A percentile compares a stretch with the other conserved stretches of the same genome.
These are phyloP conservation scores for Cottoperca gobio DNA, from an alignment of 2,797 vertebrate genomes.

Conservation along the genomic window DNA sequence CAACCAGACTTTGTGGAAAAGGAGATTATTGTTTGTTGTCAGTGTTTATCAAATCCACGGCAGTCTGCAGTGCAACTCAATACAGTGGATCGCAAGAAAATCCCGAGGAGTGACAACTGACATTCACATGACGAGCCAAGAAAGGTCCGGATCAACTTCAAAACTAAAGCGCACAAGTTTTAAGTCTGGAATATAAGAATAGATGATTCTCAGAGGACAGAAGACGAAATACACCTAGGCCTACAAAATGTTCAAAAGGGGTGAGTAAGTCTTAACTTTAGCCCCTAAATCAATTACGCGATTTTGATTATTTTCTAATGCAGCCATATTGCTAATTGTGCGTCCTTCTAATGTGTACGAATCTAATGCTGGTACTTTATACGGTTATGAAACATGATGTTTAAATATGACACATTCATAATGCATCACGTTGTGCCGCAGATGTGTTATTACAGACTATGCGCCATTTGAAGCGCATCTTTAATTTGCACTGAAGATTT, in stretches of 20 bases:
- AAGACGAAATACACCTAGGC: conserved; percentile 72
- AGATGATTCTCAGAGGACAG: conserved; percentile 81
- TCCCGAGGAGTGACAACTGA: conserved; percentile 67
- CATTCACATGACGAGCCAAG: conserved; percentile 45
- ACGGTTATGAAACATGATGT: conserved; percentile 34
- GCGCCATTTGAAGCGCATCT: conserved; percentile 62
- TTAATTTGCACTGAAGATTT: conserved; percentile 55
- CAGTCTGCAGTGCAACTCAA: conserved; percentile 33
- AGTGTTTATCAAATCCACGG: conserved; percentile 15
- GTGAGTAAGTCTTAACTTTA: conserved; percentile 78
- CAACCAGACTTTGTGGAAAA: conserved; percentile 65
- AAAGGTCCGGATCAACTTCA: conserved; percentile 70
- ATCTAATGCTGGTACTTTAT: conserved; percentile 11
- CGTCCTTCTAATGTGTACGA: neutral
- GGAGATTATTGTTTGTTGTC: conserved; percentile 44
- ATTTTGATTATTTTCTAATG: neutral
- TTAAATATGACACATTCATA: conserved; percentile 40
- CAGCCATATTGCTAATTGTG: neutral
- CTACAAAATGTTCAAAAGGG: conserved; percentile 86
- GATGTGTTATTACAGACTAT: conserved; percentile 52
- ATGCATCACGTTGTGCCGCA: conserved; percentile 48
- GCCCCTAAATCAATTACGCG: neutral
- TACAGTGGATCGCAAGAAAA: conserved; percentile 42
- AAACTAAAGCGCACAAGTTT: conserved; percentile 70
- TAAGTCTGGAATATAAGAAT: conserved; percentile 84